Percentiles rank a stretch among this genome's conserved stretches.
Evolutionary conservation across 2,888 invertebrate species (phyloP).

Genomic region (Mesorhabditis belari): DNA sequence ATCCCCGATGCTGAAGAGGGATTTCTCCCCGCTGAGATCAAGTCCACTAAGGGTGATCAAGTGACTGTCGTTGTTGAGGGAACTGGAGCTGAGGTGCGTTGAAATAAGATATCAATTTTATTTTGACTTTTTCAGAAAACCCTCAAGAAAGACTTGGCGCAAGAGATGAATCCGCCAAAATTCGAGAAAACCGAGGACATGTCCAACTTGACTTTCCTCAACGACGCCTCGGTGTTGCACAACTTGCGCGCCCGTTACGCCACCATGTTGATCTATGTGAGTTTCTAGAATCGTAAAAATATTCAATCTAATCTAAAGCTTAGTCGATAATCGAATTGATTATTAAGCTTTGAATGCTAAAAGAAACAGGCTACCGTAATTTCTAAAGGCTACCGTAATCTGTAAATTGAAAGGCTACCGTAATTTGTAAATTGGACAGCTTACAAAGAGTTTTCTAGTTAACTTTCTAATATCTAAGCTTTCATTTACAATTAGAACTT

Average conservation of each 20-base stretch:
- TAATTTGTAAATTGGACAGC: too few species aligned
- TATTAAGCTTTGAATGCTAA: too few species aligned
- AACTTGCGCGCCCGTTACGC: conserved; percentile 97
- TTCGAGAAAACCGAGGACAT: conserved; percentile 76
- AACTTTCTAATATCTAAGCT: too few species aligned
- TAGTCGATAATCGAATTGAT: neutral
- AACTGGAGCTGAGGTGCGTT: conserved; percentile 31
- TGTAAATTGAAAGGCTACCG: too few species aligned
- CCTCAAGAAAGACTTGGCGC: conserved; percentile 80
- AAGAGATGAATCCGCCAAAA: conserved; percentile 96
- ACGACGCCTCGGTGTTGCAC: conserved; percentile 96
- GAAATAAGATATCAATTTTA: neutral
- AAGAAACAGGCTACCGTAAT: too few species aligned
- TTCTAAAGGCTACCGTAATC: too few species aligned
- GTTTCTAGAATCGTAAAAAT: conserved; percentile 6
- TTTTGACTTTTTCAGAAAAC: conserved; percentile 59
- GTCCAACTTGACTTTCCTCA: conserved; percentile 88
- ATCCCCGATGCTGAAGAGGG: conserved; percentile 59
- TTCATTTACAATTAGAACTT: too few species aligned
- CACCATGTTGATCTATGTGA: conserved; percentile 70
- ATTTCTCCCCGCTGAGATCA: conserved; percentile 91
- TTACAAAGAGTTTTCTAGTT: too few species aligned
- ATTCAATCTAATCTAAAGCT: neutral
- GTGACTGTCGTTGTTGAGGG: conserved; percentile 79
- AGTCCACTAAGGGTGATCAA: conserved; percentile 94